phyloP scores from a whole-genome alignment of 2,888 invertebrate genomes.

The Loripinus fragilis region DNA sequence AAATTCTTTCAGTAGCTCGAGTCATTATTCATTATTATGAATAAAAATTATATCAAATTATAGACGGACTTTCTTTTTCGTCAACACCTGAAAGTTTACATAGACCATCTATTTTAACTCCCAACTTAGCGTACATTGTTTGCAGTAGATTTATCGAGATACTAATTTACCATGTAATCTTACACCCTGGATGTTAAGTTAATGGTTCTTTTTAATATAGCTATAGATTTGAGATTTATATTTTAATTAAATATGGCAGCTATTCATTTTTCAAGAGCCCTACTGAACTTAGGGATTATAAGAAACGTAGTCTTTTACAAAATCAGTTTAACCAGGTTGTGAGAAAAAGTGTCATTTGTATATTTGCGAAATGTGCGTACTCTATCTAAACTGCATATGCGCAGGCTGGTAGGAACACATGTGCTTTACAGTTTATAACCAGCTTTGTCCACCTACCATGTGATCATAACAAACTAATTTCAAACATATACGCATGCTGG shows the following conservation, averaged over 20 bases:
- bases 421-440: too few species aligned
- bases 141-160: not conserved
- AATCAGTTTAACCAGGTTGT: too few species aligned
- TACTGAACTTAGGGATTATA: not conserved
- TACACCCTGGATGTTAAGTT: conserved; percentile 5
- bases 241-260: conserved; percentile 8
- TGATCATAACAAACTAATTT: too few species aligned
- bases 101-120: not conserved
- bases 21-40: not conserved
- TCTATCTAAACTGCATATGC: too few species aligned
- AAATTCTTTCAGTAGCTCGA: not conserved
- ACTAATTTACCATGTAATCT: conserved; percentile 13
- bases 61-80: not conserved
- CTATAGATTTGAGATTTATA: conserved; percentile 9
- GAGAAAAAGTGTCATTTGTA: too few species aligned
- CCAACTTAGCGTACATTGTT: not conserved
- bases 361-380: too few species aligned
- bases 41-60: conserved; percentile 6
- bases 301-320: not conserved
- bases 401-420: too few species aligned
- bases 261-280: not conserved
- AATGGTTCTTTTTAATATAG: conserved; percentile 11
- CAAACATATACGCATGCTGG: too few species aligned
- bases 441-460: too few species aligned
- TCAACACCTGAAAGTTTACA: not conserved